phyloP scores from a whole-genome alignment of 2,113 vertebrate genomes.

The Melanocharis versteri region DNA sequence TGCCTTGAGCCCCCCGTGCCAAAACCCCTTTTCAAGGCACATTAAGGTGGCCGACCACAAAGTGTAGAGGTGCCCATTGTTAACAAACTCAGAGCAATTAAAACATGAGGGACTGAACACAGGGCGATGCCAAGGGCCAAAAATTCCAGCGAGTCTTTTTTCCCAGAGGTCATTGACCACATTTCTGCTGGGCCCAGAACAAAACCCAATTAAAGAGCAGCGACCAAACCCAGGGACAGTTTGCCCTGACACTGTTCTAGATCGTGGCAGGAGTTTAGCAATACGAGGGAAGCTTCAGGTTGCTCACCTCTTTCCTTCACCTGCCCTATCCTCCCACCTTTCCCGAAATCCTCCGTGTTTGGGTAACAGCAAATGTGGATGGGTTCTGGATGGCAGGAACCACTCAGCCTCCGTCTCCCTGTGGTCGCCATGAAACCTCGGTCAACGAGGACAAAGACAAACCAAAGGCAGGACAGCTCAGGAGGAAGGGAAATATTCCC shows the following conservation, averaged over 20 bases:
- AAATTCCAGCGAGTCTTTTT: not conserved
- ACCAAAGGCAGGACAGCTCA: not conserved
- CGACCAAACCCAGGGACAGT: not conserved
- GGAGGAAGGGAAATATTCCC: not conserved
- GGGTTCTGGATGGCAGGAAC: rapidly evolving
- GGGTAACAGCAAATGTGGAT: rapidly evolving
- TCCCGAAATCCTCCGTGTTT: not conserved
- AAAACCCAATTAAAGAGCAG: not conserved
- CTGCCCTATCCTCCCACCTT: not conserved
- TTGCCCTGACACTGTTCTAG: not conserved
- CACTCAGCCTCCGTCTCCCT: rapidly evolving
- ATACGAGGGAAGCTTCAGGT: not conserved
- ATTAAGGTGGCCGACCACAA: not conserved
- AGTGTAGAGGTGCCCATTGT: not conserved
- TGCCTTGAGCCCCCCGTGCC: rapidly evolving
- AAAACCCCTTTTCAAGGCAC: not conserved
- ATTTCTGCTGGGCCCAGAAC: not conserved
- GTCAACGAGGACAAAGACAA: rapidly evolving
- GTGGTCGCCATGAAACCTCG: not conserved
- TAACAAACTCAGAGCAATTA: not conserved
- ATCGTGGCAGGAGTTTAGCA: not conserved
- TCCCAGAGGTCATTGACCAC: rapidly evolving
- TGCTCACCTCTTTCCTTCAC: not conserved
- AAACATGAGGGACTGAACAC: rapidly evolving
- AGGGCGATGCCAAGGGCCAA: rapidly evolving